A percentile compares a stretch with the other conserved stretches of the same genome.
These are phyloP conservation scores for Esperia sulphurella DNA, from an alignment of 2,888 invertebrate genomes.

Conservation along the genomic window DNA sequence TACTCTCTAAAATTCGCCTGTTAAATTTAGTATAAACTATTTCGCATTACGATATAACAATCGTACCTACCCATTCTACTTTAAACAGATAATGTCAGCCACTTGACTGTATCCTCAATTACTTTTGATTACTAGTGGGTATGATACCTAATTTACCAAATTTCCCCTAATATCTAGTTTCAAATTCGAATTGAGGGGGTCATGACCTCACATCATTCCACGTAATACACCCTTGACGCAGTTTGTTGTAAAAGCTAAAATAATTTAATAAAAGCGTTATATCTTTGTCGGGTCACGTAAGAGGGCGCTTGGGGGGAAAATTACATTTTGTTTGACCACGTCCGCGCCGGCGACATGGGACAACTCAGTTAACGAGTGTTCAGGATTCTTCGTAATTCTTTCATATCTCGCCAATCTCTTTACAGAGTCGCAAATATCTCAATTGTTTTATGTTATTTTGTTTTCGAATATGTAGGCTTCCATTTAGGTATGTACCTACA, in stretches of 20 bases:
- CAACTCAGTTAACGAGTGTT: conserved; percentile 73
- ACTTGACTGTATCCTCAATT: no score
- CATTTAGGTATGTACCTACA: no score
- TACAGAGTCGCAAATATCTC: conserved; percentile 24
- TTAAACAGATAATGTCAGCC: no score
- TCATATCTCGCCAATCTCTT: conserved; percentile 63
- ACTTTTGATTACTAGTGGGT: no score
- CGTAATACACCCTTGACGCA: conserved; percentile 15
- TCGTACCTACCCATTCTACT: no score
- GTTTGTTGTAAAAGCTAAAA: conserved; percentile 69
- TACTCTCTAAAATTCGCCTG: no score
- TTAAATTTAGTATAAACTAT: no score
- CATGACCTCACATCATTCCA: no score
- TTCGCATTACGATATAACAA: no score
- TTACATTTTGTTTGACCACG: conserved; percentile 77
- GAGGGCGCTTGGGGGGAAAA: conserved; percentile 70
- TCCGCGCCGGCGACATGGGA: conserved; percentile 59
- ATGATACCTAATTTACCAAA: no score
- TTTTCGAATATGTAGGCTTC: not conserved
- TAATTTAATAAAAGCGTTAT: conserved; percentile 76
- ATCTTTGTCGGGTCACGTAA: conserved; percentile 76
- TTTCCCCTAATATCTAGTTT: no score
- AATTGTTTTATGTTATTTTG: not conserved
- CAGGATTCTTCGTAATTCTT: conserved; percentile 66
- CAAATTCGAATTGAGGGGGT: no score